A percentile compares a stretch with the other conserved stretches of the same genome.
These are phyloP conservation scores for Rutpela maculata DNA, from an alignment of 2,888 invertebrate genomes.

Conservation along the genomic window DNA sequence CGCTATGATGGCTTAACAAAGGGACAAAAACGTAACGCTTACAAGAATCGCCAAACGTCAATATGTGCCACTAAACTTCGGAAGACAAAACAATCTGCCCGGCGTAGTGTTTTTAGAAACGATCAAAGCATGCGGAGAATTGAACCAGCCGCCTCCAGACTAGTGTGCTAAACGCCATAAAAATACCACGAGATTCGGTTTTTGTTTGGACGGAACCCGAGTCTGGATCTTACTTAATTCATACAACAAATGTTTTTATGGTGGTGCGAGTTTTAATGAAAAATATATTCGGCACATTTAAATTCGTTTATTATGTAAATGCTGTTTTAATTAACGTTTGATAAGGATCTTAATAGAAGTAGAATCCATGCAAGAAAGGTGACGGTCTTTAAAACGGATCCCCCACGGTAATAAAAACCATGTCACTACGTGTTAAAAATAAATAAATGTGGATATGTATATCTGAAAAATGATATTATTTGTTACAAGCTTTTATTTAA, in stretches of 20 bases:
- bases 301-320: conserved; percentile 55
- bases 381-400: neutral
- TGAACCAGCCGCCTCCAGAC: conserved; percentile 69
- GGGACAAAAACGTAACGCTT: conserved; percentile 49
- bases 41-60: conserved; percentile 62
- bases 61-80: conserved; percentile 61
- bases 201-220: conserved; percentile 20
- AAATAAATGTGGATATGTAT: neutral
- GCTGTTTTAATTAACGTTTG: conserved; percentile 43
- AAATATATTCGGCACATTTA: conserved; percentile 45
- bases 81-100: conserved; percentile 62
- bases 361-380: neutral
- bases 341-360: conserved; percentile 46
- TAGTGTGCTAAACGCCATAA: conserved; percentile 71
- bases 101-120: conserved; percentile 51
- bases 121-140: conserved; percentile 64
- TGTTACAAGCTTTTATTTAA: too few species aligned
- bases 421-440: neutral
- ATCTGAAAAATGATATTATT: too few species aligned
- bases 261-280: conserved; percentile 4
- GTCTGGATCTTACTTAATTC: conserved; percentile 20
- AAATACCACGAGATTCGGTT: conserved; percentile 65
- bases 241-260: conserved; percentile 17
- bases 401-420: neutral
- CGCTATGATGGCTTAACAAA: conserved; percentile 54